Evolutionary conservation across 1,140 invertebrate species (phyloP).

Genomic region (Lepidurus apus): DNA sequence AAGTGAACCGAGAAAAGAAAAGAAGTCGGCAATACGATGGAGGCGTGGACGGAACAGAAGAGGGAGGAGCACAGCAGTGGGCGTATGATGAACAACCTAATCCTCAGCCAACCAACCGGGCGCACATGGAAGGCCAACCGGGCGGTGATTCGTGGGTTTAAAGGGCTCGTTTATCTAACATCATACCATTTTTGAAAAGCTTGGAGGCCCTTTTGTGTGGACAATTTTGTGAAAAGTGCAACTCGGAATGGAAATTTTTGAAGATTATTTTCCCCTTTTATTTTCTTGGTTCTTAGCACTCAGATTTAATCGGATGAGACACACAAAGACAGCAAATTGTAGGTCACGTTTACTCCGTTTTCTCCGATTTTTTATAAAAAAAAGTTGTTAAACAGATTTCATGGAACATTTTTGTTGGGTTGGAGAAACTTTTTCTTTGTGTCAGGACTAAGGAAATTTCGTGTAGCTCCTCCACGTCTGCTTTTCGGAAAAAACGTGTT

Average conservation of each 20-base stretch:
- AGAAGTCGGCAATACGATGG: slow-evolving; percentile 57
- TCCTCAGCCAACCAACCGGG: slow-evolving; percentile 23
- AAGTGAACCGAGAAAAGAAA: slow-evolving; percentile 74
- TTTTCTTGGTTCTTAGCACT: neutral
- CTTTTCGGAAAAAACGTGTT: neutral
- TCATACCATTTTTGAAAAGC: neutral
- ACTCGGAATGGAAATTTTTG: neutral
- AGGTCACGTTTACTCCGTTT: neutral
- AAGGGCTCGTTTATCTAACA: neutral
- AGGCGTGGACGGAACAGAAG: slow-evolving; percentile 41
- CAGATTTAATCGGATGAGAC: neutral
- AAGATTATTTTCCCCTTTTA: neutral
- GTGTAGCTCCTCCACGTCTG: slow-evolving; percentile 2
- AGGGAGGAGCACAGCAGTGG: slow-evolving; percentile 25
- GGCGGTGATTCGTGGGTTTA: slow-evolving; percentile 35
- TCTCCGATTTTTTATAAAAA: neutral
- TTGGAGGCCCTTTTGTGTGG: neutral
- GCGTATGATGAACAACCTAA: slow-evolving; percentile 24
- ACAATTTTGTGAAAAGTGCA: slow-evolving; percentile 14
- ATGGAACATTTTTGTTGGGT: neutral
- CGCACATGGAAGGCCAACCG: slow-evolving; percentile 31
- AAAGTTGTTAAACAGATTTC: neutral
- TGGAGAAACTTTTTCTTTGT: neutral
- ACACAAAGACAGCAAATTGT: slow-evolving; percentile 9
- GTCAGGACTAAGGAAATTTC: neutral